Evolutionary conservation across 23 tunicate species (phyloP), one percentile per base, ranked within the genome.

Genomic region (Phallusia fumigata): DNA sequence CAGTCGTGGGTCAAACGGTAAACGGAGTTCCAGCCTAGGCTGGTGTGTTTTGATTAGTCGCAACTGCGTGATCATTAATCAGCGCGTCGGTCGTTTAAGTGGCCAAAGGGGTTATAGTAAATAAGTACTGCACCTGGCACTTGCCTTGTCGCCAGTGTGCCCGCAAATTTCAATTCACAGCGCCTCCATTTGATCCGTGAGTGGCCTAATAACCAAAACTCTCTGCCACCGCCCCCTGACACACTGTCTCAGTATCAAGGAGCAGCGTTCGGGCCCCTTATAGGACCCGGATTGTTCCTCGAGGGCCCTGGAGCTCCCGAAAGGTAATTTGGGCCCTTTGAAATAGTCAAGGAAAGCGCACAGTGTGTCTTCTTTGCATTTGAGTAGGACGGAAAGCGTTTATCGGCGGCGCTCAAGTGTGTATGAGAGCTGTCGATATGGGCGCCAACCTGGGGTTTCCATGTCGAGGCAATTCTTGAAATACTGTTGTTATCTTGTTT

Each of bases 341-440:
- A 58, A 58, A 58, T 58, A 24, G 16, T 58, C 69, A 16, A 58
- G 69, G 69, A 13, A 21, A 1, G 69, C 69, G 16, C 28, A 58
- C 28, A 16, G 28, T 58, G 28, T 58, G 69, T 58, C 69, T 58
- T 58, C 26, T 13, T 1, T 24, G 69, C 28, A 6, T 58, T 58
- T 58, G 28, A 24, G 69, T 58, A 24, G 69, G 28, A 6, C 13
- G 69, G 69, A 13, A 58, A 58, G 69, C 69, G 26, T 58, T 58
- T 24, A 22, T 21, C 69, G 28, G 69, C 69, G 69, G 28, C 69
- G 28, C 47, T 40, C 28, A 24, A 58, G 69, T 58, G 69, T 24
- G 69, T 24, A 58, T 58, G 28, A 58, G 69, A 21, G 69, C 69
- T 58, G 26, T 58, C 69, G 69, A 58, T 58, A 24, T 58, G 69